phyloP scores from a whole-genome alignment of 2,797 vertebrate genomes.

The Peromyscus attwateri region DNA sequence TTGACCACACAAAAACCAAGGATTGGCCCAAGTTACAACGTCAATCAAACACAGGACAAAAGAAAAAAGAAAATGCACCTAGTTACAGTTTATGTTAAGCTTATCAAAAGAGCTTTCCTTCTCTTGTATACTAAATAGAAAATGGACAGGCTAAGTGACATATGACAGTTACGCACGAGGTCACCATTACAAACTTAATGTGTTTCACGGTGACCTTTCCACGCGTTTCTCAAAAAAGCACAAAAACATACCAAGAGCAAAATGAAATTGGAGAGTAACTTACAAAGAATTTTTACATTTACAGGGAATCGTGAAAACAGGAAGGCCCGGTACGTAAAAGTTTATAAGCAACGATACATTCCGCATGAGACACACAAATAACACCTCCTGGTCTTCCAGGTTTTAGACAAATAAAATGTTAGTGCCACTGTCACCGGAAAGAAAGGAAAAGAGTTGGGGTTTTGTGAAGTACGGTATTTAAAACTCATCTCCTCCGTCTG shows the following conservation, averaged over 20 bases:
- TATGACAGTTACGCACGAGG: not conserved
- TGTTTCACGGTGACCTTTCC: slow-evolving; percentile 31
- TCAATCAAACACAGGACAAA: not conserved
- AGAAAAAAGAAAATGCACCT: not conserved
- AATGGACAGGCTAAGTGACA: not conserved
- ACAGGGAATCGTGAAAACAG: not conserved
- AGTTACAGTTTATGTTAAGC: not conserved
- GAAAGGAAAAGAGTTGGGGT: not conserved
- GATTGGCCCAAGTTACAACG: not conserved
- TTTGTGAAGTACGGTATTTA: slow-evolving; percentile 48
- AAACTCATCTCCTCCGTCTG: slow-evolving; percentile 42
- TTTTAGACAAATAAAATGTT: slow-evolving; percentile 59
- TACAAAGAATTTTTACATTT: slow-evolving; percentile 37
- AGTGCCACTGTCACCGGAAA: not conserved
- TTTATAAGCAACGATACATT: not conserved
- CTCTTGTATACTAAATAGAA: not conserved
- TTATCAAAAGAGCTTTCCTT: slow-evolving; percentile 28
- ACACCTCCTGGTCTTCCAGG: not conserved
- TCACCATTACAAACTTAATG: slow-evolving; percentile 11
- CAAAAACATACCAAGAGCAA: not conserved
- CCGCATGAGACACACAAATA: not conserved
- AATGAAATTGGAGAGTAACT: slow-evolving; percentile 11
- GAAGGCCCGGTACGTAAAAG: not conserved
- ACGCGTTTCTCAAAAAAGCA: slow-evolving; percentile 14
- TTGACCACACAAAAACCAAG: not conserved